Evolutionary conservation across 1,140 invertebrate species (phyloP), one percentile per base, ranked within the genome.

Genomic region (Drosophila mauritiana): DNA sequence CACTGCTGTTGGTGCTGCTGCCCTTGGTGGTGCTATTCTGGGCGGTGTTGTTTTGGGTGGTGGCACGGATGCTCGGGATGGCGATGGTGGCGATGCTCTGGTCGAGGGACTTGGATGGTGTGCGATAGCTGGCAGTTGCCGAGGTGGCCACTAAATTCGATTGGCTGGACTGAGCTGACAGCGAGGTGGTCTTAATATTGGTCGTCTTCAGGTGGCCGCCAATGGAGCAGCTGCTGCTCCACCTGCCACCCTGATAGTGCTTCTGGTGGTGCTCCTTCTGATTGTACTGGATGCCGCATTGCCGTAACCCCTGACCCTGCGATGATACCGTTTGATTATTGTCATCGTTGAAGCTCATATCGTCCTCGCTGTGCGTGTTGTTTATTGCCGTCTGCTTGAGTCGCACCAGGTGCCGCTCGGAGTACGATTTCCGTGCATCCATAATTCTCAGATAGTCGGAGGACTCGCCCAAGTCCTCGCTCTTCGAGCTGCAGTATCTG

Each of bases 341-440:
- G 83, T 92, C 91, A 68, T 92, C 91, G 68, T 90, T 91, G 81
- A 91, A 91, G 81, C 85, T 92, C 45, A 88, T 80, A 45, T 91
- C 91, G 36, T 92, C 91, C 74, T 92, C 81, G 51, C 89, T 85
- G 61, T 86, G 82, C 11, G 81, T 92, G 40, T 89, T 91, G 17
- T 80, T 92, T 0, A 92, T 92, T 34, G 92, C 91, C 36, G 91
- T 92, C 63, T 92, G 92, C 48, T 92, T 92, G 10, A 92, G 77
- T 52, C 83, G 82, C 40, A 91, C 86, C 61, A 92, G 53, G 59
- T 92, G 90, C 4, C 92, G 67, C 27, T 92, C 92, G 39, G 92
- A 92, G 37, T 92, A 91, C 1, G 91, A 91, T 52, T 92, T 91
- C 13, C 91, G 80, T 10, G 88, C 75, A 55, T 92, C 91, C 90